Percentiles rank a stretch among this genome's conserved stretches.
Evolutionary conservation across 2,113 vertebrate species (phyloP).

Genomic region (Aplodontia rufa): DNA sequence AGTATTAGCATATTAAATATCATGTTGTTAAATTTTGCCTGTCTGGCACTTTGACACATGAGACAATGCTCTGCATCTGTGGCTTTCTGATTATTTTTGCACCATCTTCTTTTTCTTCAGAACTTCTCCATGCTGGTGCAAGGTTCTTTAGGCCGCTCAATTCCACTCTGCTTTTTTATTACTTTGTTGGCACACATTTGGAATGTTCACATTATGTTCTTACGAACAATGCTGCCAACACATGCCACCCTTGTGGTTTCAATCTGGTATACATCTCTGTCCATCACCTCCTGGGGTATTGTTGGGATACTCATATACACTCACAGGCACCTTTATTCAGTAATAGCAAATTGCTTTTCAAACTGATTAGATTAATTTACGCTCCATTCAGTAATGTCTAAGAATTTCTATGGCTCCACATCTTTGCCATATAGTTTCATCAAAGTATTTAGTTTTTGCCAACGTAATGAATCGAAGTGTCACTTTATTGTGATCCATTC

Average conservation of each 20-base stretch:
- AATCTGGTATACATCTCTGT: neutral
- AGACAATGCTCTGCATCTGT: neutral
- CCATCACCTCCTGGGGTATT: neutral
- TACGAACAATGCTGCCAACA: neutral
- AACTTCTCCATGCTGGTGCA: neutral
- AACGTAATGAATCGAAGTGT: neutral
- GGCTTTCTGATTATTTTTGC: neutral
- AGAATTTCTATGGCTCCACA: neutral
- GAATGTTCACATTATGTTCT: neutral
- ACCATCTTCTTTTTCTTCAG: neutral
- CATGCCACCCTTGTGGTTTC: neutral
- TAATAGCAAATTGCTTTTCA: neutral
- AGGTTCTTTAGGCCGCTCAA: neutral
- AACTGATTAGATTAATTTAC: neutral
- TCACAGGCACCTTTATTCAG: neutral
- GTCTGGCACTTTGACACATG: neutral
- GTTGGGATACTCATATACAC: no score
- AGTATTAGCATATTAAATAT: neutral
- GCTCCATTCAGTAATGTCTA: neutral
- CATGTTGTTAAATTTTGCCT: neutral
- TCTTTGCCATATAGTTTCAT: neutral
- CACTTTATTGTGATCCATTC: neutral
- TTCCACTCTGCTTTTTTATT: neutral
- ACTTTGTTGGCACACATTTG: neutral
- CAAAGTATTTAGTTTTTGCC: neutral